Evolutionary conservation across 2,888 invertebrate species (phyloP), one percentile per base, ranked within the genome.

Genomic region (Orthosia gracilis): DNA sequence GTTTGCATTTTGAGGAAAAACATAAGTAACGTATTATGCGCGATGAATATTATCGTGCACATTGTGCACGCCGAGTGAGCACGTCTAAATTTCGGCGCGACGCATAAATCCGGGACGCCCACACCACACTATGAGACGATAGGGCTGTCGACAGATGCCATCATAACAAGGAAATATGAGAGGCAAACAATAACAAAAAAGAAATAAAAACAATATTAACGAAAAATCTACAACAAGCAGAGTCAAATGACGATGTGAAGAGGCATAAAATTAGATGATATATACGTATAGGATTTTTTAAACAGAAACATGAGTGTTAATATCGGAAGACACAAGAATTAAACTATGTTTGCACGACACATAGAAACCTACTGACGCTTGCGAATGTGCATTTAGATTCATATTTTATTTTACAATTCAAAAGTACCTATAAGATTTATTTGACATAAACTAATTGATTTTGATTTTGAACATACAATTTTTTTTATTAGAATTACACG

Each of bases 91-190:
- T 91, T 91, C 86, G 88, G 89, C 89, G 83, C 87, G 87, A 77
- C 73, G 79, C 87, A 91, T 92, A 91, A 90, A 88, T 89, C 85
- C 61, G 61, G 78, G 78, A 88, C 91, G 85, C 91, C 92, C 87
- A 92, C 87, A 92, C 90, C 73, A 74, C 78, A 73, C 76, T 59
- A 71, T 62, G 57, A 15, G 26, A 21, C 64, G 61, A 67, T 65
- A 78, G 82, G 85, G 83, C 26, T 83, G 80, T 11, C 76, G 70
- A 54, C 47, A 57, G n/a, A 65, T 49, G 47, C 55, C 61, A 66
- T 26, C 23, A 40, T 18, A 31, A n/a, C 15, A 17, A 17, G 18
- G 52, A 63, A 26, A 31, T 68, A 54, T 59, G 15, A 0, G 26
- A 58, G 15, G 4, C 54, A 55, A 57, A 63, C 23, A 23, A 52